Evolutionary conservation across 2,113 vertebrate species (phyloP).

Genomic region (Xyliphius kryptos): DNA sequence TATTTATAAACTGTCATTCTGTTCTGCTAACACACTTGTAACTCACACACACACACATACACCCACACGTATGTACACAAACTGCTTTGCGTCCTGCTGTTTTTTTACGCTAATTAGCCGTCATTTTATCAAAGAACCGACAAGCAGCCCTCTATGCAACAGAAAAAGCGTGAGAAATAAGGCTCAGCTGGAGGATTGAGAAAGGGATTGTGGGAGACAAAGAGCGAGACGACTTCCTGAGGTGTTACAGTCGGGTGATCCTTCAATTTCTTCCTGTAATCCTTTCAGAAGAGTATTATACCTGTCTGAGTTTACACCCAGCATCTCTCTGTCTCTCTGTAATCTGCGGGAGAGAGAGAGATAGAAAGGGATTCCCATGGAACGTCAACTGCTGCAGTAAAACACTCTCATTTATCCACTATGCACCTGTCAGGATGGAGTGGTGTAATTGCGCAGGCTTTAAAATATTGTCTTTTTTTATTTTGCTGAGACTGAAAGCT

Average conservation of each 20-base stretch:
- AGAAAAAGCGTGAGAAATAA: neutral
- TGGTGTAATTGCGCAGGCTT: neutral
- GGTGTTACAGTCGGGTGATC: neutral
- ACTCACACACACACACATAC: too few relatives aligned
- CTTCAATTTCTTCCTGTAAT: neutral
- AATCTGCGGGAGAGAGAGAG: neutral
- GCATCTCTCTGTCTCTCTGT: neutral
- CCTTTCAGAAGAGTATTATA: neutral
- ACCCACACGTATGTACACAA: too few relatives aligned
- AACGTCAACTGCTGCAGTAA: neutral
- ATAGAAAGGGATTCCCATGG: neutral
- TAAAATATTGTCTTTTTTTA: neutral
- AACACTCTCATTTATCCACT: conserved; percentile 11
- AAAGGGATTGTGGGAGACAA: neutral
- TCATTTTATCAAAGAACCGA: too few relatives aligned
- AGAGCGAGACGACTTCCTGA: neutral
- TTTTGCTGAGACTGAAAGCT: neutral
- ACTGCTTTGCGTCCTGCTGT: too few relatives aligned
- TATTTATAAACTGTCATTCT: too few relatives aligned
- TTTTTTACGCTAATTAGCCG: too few relatives aligned
- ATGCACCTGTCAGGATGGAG: neutral
- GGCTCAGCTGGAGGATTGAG: neutral
- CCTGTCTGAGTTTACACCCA: neutral
- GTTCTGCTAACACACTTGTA: too few relatives aligned
- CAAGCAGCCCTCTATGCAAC: too few relatives aligned